Evolutionary conservation across 1,140 invertebrate species (phyloP).

Genomic region (Drosophila gunungcola): DNA sequence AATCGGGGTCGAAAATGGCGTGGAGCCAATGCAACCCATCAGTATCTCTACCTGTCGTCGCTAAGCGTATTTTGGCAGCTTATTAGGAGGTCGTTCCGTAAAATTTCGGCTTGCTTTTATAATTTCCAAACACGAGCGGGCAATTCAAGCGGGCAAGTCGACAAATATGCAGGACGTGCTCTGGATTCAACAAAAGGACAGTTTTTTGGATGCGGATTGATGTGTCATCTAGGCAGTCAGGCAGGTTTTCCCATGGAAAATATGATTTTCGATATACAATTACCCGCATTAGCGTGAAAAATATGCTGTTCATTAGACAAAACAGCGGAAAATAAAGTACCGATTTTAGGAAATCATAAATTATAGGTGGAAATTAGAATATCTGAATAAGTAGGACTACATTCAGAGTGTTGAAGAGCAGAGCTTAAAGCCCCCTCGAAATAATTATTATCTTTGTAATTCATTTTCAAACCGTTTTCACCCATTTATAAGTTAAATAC

Average conservation of each 20-base stretch:
- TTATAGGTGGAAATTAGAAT: too few species aligned
- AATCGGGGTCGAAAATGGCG: slow-evolving; percentile 16
- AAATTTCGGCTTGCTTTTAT: slow-evolving; percentile 13
- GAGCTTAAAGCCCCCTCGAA: neutral
- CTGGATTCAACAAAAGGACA: slow-evolving; percentile 12
- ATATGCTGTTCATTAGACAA: slow-evolving; percentile 4
- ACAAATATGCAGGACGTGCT: slow-evolving; percentile 77
- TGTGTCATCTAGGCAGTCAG: slow-evolving; percentile 22
- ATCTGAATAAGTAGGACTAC: too few species aligned
- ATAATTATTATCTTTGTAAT: neutral
- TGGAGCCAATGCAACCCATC: slow-evolving; percentile 4
- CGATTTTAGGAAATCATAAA: too few species aligned
- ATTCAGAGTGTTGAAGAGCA: too few species aligned
- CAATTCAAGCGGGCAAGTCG: slow-evolving; percentile 66
- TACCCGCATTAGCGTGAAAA: neutral
- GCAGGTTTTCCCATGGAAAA: neutral
- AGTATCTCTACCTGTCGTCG: slow-evolving; percentile 41
- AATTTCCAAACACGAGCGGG: slow-evolving; percentile 69
- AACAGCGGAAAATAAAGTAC: neutral
- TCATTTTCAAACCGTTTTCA: neutral
- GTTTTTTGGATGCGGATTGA: slow-evolving; percentile 37
- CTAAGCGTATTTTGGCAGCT: slow-evolving; percentile 66
- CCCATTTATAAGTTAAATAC: slow-evolving; percentile 19
- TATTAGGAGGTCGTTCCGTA: slow-evolving; percentile 20
- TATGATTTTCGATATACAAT: slow-evolving; percentile 6